phyloP scores from a whole-genome alignment of 2,113 vertebrate species.

The Microtus richardsoni region DNA sequence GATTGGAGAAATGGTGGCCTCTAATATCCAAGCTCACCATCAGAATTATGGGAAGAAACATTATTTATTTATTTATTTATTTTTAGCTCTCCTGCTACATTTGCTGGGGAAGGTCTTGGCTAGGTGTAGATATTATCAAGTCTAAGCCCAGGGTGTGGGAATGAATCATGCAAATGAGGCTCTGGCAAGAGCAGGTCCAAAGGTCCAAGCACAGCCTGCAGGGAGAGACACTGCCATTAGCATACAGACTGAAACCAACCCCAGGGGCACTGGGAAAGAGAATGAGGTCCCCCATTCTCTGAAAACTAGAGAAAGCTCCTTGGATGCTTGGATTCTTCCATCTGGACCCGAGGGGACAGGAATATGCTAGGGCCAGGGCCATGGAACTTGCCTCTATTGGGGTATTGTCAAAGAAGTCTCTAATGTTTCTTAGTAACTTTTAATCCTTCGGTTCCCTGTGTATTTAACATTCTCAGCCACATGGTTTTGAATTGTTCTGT shows the following conservation, averaged over 20 bases:
- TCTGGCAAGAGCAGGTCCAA: background rate
- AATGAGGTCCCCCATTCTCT: background rate
- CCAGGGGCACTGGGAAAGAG: background rate
- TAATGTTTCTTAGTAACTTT: background rate
- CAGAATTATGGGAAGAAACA: background rate
- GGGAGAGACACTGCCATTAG: too few relatives aligned
- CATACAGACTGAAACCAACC: background rate
- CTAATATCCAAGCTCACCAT: background rate
- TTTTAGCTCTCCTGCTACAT: background rate
- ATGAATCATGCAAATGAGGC: background rate
- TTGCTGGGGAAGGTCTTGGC: too few relatives aligned
- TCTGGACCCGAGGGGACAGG: background rate
- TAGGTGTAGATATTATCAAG: background rate
- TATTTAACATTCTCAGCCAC: background rate
- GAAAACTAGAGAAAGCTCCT: background rate
- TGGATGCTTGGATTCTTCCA: background rate
- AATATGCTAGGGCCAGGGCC: too few relatives aligned
- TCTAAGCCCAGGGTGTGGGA: background rate
- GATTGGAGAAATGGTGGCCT: too few relatives aligned
- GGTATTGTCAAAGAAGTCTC: background rate
- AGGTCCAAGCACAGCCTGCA: fast-evolving
- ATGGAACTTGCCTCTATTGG: background rate
- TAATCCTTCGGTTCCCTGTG: background rate
- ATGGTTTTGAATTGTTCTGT: background rate
- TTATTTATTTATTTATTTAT: too few relatives aligned